Percentiles rank a stretch among this genome's conserved stretches.
phyloP scores from a whole-genome alignment of 2,797 vertebrate species.

The Syngnathus rostellatus region DNA sequence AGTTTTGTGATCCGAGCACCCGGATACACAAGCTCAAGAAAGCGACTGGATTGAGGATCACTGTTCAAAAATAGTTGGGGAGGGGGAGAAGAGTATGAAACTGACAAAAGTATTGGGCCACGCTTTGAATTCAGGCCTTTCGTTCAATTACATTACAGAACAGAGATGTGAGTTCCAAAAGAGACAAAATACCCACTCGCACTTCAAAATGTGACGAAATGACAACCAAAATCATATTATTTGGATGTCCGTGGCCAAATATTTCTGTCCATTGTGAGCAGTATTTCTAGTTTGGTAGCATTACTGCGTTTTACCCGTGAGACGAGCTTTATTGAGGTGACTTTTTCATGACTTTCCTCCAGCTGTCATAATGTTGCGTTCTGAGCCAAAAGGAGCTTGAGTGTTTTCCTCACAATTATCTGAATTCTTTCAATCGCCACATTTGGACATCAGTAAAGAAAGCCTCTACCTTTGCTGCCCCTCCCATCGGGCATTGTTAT shows the following conservation, averaged over 20 bases:
- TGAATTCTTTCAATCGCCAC: slow-evolving; percentile 4
- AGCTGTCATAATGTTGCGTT: slow-evolving; percentile 46
- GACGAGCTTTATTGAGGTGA: not conserved
- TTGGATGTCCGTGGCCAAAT: not conserved
- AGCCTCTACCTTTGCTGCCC: not conserved
- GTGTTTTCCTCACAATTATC: slow-evolving; percentile 55
- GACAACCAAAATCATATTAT: no score
- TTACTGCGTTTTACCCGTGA: not conserved
- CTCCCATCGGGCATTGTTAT: not conserved
- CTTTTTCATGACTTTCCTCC: slow-evolving; percentile 33
- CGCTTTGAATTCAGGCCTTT: not conserved
- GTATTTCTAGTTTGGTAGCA: not conserved
- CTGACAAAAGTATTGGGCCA: not conserved
- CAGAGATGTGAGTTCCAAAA: no score
- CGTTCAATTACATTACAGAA: not conserved
- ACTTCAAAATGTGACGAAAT: no score
- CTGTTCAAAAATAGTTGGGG: slow-evolving; percentile 39
- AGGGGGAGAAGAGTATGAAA: not conserved
- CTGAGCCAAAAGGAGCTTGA: slow-evolving; percentile 46
- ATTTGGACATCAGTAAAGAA: slow-evolving; percentile 10
- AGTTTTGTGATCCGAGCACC: slow-evolving; percentile 33
- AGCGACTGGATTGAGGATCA: slow-evolving; percentile 19
- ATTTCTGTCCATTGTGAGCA: slow-evolving; percentile 1
- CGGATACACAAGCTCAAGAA: slow-evolving; percentile 21
- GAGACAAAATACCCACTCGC: no score